These are phyloP conservation scores for Piprites chloris DNA, from an alignment of 2,113 vertebrate genomes.

Conservation along the genomic window DNA sequence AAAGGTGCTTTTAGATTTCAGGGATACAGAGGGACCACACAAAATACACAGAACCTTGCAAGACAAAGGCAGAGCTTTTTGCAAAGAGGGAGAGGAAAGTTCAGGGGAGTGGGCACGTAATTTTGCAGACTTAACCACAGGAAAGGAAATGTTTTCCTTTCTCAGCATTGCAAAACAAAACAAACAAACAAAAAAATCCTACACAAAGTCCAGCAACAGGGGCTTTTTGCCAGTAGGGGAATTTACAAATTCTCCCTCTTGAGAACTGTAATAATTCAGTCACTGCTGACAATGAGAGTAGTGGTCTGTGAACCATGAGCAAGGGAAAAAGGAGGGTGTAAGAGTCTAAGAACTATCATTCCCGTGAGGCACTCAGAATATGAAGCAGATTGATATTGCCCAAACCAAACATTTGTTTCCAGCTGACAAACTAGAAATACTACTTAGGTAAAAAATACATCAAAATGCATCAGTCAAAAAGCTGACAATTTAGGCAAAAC, in stretches of 20 bases:
- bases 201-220: neutral
- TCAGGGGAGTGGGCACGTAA: neutral
- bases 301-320: neutral
- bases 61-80: neutral
- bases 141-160: slow-evolving; percentile 20
- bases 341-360: neutral
- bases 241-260: neutral
- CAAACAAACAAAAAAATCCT: neutral
- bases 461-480: neutral
- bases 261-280: neutral
- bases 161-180: neutral
- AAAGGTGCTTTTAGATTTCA: neutral
- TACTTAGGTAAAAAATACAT: neutral
- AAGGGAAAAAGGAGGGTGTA: neutral
- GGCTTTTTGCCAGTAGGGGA: neutral
- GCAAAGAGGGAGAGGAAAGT: neutral
- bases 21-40: neutral
- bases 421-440: neutral
- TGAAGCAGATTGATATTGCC: neutral
- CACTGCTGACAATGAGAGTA: neutral
- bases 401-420: neutral
- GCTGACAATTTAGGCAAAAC: neutral
- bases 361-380: neutral
- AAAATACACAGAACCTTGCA: neutral
- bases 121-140: neutral